Evolutionary conservation across 2,113 vertebrate genomes (phyloP).

Genomic region (Speoplatyrhinus poulsoni): DNA sequence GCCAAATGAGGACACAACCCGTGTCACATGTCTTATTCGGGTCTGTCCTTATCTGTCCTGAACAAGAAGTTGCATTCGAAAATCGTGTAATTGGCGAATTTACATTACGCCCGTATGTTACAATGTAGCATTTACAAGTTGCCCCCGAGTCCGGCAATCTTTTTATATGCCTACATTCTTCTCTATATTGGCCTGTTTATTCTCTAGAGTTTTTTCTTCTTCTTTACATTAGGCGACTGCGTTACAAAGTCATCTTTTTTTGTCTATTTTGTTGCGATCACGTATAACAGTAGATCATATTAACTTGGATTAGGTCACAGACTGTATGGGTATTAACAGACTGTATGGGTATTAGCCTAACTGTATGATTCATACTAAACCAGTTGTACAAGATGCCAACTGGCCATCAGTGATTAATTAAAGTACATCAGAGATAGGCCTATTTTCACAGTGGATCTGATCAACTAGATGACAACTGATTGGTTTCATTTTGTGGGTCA

Average conservation of each 20-base stretch:
- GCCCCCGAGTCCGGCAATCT: too few species aligned
- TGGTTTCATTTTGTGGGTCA: conserved; percentile 8
- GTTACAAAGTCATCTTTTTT: background rate
- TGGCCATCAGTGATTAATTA: conserved; percentile 10
- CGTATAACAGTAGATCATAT: conserved; percentile 3
- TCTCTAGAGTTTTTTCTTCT: too few species aligned
- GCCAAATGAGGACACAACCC: too few species aligned
- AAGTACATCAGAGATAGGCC: conserved; percentile 11
- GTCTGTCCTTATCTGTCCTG: too few species aligned
- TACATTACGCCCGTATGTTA: too few species aligned
- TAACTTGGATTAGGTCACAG: background rate
- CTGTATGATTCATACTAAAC: conserved; percentile 10
- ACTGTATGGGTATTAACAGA: conserved; percentile 4
- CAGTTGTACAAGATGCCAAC: background rate
- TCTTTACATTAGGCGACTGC: background rate
- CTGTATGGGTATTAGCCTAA: conserved; percentile 4
- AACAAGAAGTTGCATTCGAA: too few species aligned
- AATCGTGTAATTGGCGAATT: too few species aligned
- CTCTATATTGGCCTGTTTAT: too few species aligned
- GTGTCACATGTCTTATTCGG: too few species aligned
- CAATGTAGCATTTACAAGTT: too few species aligned
- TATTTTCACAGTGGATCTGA: background rate
- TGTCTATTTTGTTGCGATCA: background rate
- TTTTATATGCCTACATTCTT: too few species aligned
- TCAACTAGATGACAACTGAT: background rate